Percentiles rank a stretch among this genome's conserved stretches.
These are phyloP conservation scores for Ostrea denselamellosa DNA, from an alignment of 1,140 invertebrate genomes.

Conservation along the genomic window DNA sequence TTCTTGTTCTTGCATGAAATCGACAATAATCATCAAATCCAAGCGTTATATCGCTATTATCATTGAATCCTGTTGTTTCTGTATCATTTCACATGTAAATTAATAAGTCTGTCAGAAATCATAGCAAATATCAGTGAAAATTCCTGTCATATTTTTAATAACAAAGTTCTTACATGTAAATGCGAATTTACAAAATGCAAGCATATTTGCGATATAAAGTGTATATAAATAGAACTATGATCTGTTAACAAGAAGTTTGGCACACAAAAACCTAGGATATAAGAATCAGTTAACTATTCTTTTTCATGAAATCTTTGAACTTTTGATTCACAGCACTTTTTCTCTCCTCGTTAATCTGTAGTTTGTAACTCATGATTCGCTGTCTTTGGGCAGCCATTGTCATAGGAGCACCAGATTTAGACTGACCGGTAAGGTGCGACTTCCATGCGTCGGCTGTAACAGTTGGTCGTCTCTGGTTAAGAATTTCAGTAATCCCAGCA, in stretches of 20 bases:
- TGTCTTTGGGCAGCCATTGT: constrained; percentile 60
- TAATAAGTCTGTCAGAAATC: no score
- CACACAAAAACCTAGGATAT: background rate
- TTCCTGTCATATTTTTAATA: no score
- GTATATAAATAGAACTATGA: background rate
- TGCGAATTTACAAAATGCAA: background rate
- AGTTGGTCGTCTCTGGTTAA: constrained; percentile 63
- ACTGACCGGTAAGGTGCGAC: constrained; percentile 58
- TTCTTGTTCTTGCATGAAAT: no score
- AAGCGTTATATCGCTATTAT: no score
- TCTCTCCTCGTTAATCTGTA: constrained; percentile 59
- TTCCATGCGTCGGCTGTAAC: constrained; percentile 67
- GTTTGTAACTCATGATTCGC: constrained; percentile 61
- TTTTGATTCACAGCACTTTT: constrained; percentile 56
- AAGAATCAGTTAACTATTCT: constrained; percentile 9
- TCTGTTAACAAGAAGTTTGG: background rate
- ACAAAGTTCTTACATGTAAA: background rate
- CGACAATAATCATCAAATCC: no score
- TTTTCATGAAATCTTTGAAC: constrained; percentile 62
- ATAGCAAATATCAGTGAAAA: no score
- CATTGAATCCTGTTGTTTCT: no score
- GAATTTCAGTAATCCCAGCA: constrained; percentile 65
- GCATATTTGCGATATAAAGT: background rate
- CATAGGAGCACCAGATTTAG: constrained; percentile 50
- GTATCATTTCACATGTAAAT: no score